These are phyloP conservation scores for Alethe castanea DNA, from an alignment of 2,113 vertebrate species.

Conservation along the genomic window DNA sequence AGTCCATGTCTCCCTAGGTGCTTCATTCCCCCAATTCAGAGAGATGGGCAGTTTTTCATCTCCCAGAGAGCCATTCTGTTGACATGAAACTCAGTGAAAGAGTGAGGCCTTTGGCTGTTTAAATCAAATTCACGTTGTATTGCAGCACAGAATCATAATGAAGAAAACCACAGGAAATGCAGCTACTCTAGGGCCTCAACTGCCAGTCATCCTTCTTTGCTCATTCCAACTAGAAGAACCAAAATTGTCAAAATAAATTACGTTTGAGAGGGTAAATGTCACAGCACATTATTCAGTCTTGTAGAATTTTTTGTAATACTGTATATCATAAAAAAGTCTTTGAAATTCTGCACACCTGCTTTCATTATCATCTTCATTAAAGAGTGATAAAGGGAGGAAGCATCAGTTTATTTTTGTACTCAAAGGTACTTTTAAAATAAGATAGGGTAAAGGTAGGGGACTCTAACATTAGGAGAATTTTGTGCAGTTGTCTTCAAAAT, in stretches of 20 bases:
- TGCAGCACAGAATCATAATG: background rate
- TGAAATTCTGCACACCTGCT: background rate
- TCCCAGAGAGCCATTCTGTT: background rate
- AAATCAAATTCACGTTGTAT: background rate
- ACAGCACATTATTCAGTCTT: constrained; percentile 1
- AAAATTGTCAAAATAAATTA: constrained; percentile 22
- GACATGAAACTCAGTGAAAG: background rate
- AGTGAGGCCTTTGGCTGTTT: background rate
- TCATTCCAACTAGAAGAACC: background rate
- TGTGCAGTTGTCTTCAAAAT: background rate
- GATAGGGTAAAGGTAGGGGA: background rate
- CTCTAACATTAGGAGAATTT: background rate
- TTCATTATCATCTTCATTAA: background rate
- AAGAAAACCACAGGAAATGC: constrained; percentile 9
- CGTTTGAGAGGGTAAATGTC: background rate
- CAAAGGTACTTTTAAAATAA: background rate
- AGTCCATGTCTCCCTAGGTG: fast-evolving
- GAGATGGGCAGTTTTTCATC: background rate
- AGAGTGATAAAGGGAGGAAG: background rate
- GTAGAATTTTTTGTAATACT: background rate
- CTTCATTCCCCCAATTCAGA: background rate
- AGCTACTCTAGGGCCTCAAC: background rate
- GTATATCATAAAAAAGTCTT: background rate
- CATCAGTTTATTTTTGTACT: background rate
- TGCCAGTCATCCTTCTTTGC: background rate